Percentiles rank a stretch among this genome's conserved stretches.
Evolutionary conservation across 2,888 invertebrate genomes (phyloP).

Genomic region (Pherbina coryleti): DNA sequence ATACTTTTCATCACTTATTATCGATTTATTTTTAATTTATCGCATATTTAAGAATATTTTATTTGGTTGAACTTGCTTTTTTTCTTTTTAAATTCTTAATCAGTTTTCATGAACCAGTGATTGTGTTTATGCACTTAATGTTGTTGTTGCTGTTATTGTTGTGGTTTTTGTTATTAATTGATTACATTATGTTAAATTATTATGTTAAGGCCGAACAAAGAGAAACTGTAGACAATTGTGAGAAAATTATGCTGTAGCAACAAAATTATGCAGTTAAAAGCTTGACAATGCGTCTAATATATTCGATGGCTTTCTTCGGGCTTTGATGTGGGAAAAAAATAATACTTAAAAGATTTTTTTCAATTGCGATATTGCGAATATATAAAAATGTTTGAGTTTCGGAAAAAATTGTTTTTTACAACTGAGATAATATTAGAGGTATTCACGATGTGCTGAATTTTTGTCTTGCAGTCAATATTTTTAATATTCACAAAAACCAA

Average conservation of each 20-base stretch:
- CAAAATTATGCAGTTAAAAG: background rate
- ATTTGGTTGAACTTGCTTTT: background rate
- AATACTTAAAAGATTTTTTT: background rate
- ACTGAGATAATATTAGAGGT: no score
- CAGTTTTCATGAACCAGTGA: no score
- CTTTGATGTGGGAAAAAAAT: background rate
- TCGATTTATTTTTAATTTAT: background rate
- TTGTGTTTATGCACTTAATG: background rate
- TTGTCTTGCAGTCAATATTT: no score
- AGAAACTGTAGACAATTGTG: conserved; percentile 29
- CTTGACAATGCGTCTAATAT: background rate
- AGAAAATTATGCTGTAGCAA: background rate
- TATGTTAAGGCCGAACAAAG: background rate
- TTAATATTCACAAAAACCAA: no score
- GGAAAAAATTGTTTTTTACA: no score
- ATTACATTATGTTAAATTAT: conserved; percentile 7
- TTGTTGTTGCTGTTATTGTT: background rate
- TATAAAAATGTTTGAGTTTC: no score
- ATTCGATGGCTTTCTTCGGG: background rate
- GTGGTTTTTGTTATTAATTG: background rate
- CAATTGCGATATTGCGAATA: background rate
- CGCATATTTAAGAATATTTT: background rate
- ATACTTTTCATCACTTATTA: background rate
- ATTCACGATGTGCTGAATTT: no score
- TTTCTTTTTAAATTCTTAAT: no score